Conservation (phyloP, 2,797 vertebrate species). For the Luscinia megarhynchos region DNA sequence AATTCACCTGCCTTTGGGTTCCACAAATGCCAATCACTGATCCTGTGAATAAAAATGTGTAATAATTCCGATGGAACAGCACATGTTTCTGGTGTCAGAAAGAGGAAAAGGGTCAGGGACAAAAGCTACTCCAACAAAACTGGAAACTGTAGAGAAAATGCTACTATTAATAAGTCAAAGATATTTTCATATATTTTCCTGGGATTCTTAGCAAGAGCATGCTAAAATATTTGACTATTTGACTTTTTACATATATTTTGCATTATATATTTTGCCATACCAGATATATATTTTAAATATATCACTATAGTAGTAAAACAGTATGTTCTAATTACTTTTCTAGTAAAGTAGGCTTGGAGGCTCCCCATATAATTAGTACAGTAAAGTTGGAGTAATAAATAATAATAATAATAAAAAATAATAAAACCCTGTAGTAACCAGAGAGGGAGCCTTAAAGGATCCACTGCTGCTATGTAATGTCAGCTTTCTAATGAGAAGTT, state of each 20-base stretch:
- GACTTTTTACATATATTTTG: neutral
- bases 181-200: neutral
- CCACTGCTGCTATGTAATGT: neutral
- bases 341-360: neutral
- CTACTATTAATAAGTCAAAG: neutral
- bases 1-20: neutral
- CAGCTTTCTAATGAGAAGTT: neutral
- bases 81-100: neutral
- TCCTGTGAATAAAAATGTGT: neutral
- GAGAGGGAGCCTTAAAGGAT: neutral
- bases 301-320: neutral
- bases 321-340: neutral
- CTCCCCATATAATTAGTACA: neutral
- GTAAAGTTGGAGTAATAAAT: neutral
- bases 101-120: neutral
- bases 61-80: neutral
- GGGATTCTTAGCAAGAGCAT: neutral
- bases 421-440: neutral
- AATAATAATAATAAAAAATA: neutral
- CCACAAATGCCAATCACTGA: neutral
- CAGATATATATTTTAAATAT: neutral
- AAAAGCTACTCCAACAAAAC: neutral
- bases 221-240: neutral
- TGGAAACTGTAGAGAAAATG: neutral
- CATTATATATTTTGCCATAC: neutral